Base-by-base conservation (phyloP, 2,888 invertebrate species). In the Omphaloscelis lunosa region DNA sequence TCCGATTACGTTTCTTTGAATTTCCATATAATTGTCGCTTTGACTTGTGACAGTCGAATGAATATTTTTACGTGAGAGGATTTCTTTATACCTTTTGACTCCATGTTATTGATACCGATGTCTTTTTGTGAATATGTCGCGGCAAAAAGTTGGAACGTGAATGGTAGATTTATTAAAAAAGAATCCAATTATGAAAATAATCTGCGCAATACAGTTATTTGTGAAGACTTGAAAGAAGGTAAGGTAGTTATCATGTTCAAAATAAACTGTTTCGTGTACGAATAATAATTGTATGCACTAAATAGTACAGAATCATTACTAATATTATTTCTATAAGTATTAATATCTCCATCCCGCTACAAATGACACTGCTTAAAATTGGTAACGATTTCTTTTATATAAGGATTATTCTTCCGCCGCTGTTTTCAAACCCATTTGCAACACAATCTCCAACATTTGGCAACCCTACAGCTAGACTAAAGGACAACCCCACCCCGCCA, bases 11-110 rank as follows among this genome's bases (percentile, higher is more conserved):
- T 62, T 83, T 82, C 86, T 81, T 86, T 88, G 88, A 82, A 91
- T 90, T 91, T 90, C 86, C 90, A 89, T 90, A 91, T 91, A 91
- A 91, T 90, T 91, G 91, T 85, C 74, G 68, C 82, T 84, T 83
- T 83, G 82, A 88, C 81, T 75, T 80, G 75, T 83, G 79, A 70
- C 73, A 67, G 70, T 70, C 61, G 51, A 39, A 63, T 48, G 66
- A 75, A 82, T 81, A 81, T 85, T 77, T 83, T 82, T 75, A 80
- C 80, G 72, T 82, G 81, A 75, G 79, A 75, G 68, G 75, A 78
- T 79, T 80, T 74, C 51, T 77, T 88, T 48, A 23, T 75, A 51
- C 63, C 77, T 62, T 83, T 78, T 80, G 80, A 67, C 62, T 86
- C 39, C 27, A 66, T 59, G 41, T 76, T 75, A 72, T 82, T 82